phyloP scores from a whole-genome alignment of 2,888 invertebrate species.

The Strigamia maritima region DNA sequence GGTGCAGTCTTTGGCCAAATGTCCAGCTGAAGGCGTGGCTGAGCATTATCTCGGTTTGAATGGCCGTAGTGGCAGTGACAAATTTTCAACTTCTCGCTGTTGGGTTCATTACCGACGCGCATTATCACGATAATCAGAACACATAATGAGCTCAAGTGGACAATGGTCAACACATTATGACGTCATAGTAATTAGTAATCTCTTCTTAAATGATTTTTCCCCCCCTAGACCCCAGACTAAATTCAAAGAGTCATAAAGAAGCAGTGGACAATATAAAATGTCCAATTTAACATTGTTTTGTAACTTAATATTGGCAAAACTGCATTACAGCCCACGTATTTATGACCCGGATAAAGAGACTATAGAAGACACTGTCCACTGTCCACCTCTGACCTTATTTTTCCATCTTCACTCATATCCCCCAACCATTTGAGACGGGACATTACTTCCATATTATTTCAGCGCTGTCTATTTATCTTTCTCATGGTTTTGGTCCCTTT shows the following conservation, averaged over 20 bases:
- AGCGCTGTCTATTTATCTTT: background rate
- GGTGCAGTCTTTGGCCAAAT: background rate
- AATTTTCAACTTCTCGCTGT: constrained; percentile 12
- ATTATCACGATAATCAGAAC: constrained; percentile 17
- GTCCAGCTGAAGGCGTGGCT: constrained; percentile 15
- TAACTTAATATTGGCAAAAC: background rate
- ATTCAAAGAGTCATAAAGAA: too few relatives aligned
- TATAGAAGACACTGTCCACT: background rate
- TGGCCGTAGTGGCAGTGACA: constrained; percentile 4
- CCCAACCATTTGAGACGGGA: constrained; percentile 7
- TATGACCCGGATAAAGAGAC: background rate
- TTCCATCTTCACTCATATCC: background rate
- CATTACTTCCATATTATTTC: constrained; percentile 14
- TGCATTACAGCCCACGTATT: background rate
- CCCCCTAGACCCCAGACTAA: background rate
- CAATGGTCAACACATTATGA: background rate
- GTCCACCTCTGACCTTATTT: constrained; percentile 7
- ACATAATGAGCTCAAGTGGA: constrained; percentile 1
- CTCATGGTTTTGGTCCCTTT: background rate
- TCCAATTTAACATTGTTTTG: background rate
- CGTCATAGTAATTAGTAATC: background rate
- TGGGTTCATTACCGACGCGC: background rate
- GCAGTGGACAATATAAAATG: background rate
- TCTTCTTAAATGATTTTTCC: background rate
- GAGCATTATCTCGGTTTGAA: background rate